Evolutionary conservation across 2,888 invertebrate genomes (phyloP).

Genomic region (Bimastos eiseni): DNA sequence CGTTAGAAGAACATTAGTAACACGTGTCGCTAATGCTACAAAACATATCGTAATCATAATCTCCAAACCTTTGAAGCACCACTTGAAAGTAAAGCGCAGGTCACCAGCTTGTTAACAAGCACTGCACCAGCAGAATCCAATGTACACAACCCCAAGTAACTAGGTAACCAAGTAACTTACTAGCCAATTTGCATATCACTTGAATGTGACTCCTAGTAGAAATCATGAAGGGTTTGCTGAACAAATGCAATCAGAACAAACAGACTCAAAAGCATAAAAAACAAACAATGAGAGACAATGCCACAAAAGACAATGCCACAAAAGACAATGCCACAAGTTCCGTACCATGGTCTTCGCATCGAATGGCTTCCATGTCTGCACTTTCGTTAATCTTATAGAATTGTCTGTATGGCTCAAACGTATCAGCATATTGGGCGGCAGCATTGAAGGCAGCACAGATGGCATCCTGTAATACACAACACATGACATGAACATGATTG

Average conservation of each 20-base stretch:
- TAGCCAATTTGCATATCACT: too few species aligned
- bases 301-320: not conserved
- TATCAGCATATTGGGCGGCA: constrained; percentile 70
- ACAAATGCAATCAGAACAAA: not conserved
- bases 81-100: too few species aligned
- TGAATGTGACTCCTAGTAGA: too few species aligned
- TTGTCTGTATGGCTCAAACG: constrained; percentile 71
- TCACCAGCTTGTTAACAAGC: too few species aligned
- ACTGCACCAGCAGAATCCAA: too few species aligned
- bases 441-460: constrained; percentile 70
- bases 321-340: not conserved
- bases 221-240: too few species aligned
- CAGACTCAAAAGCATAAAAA: not conserved
- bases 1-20: too few species aligned
- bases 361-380: constrained; percentile 70
- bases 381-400: constrained; percentile 75
- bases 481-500: not conserved
- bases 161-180: too few species aligned
- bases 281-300: not conserved
- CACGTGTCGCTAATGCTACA: too few species aligned
- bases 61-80: too few species aligned
- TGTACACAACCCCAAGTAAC: too few species aligned
- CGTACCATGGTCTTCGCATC: constrained; percentile 67
- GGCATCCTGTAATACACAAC: constrained; percentile 49
- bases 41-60: too few species aligned